Percentiles rank a stretch among this genome's conserved stretches.
Conservation (phyloP, 2,888 invertebrate genomes). For the Epinotia demarniana region DNA sequence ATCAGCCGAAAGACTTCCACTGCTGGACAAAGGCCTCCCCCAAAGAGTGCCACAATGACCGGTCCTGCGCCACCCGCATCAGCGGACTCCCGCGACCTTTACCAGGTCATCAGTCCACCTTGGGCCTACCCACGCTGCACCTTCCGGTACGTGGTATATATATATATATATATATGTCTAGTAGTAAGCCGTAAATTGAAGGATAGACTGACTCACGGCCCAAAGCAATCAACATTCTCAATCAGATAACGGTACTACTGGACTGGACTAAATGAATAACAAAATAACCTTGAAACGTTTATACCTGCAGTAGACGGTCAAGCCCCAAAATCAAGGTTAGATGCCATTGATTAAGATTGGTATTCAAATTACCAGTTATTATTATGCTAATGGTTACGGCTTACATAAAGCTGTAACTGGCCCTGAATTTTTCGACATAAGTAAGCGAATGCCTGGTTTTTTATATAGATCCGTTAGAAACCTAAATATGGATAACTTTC, state of each 20-base stretch:
- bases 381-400: slow-evolving; percentile 35
- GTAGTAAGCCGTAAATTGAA: slow-evolving; percentile 16
- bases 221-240: slow-evolving; percentile 49
- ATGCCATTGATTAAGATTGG: slow-evolving; percentile 47
- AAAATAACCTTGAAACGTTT: slow-evolving; percentile 74
- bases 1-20: too few species aligned
- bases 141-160: too few species aligned
- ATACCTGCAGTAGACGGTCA: slow-evolving; percentile 53
- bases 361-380: slow-evolving; percentile 25
- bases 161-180: too few species aligned
- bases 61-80: too few species aligned
- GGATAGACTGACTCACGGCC: slow-evolving; percentile 21
- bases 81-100: too few species aligned
- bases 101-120: too few species aligned
- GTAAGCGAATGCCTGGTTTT: too few species aligned
- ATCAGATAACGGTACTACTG: slow-evolving; percentile 72
- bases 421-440: slow-evolving; percentile 30
- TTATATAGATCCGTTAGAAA: too few species aligned
- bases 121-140: too few species aligned
- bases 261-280: slow-evolving; percentile 72
- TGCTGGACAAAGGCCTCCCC: too few species aligned
- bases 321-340: slow-evolving; percentile 65
- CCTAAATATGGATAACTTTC: too few species aligned
- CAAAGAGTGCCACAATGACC: too few species aligned
- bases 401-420: slow-evolving; percentile 18